Evolutionary conservation across 2,797 vertebrate species (phyloP).

Genomic region (Enteromius thamalakanensis): DNA sequence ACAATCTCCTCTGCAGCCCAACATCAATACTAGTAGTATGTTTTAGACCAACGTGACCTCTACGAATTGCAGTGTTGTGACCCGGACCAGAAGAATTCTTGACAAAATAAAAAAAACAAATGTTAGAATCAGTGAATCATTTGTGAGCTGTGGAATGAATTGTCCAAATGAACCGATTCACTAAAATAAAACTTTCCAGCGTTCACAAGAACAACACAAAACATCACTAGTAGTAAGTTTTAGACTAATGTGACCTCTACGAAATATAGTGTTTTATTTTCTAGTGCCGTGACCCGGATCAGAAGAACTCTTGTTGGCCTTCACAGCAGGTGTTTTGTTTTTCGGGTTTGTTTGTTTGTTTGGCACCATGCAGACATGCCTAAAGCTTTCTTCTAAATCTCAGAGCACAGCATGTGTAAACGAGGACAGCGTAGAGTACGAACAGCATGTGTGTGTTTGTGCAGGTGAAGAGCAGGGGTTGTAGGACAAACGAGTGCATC

Average conservation of each 20-base stretch:
- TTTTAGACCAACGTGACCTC: background rate
- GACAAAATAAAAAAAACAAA: background rate
- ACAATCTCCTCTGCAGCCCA: too few species aligned
- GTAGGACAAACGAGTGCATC: background rate
- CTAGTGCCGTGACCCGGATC: background rate
- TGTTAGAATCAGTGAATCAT: background rate
- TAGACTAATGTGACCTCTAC: background rate
- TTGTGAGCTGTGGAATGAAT: background rate
- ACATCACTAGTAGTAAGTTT: background rate
- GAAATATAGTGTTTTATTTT: background rate
- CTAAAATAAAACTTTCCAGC: background rate
- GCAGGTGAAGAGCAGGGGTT: conserved; percentile 17
- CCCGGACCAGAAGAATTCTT: background rate
- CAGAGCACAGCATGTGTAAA: background rate
- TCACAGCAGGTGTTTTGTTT: conserved; percentile 16
- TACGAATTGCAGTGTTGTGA: background rate
- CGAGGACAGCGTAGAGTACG: background rate
- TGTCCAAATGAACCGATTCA: background rate
- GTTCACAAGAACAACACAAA: background rate
- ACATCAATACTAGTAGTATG: background rate
- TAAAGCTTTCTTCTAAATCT: background rate
- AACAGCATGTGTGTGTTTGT: conserved; percentile 8
- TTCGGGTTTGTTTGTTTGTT: conserved; percentile 12
- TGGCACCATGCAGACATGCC: conserved; percentile 11
- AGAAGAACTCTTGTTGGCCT: background rate